Evolutionary conservation across 2,888 invertebrate species (phyloP), one percentile per base, ranked within the genome.

Genomic region (Acleris emargana): DNA sequence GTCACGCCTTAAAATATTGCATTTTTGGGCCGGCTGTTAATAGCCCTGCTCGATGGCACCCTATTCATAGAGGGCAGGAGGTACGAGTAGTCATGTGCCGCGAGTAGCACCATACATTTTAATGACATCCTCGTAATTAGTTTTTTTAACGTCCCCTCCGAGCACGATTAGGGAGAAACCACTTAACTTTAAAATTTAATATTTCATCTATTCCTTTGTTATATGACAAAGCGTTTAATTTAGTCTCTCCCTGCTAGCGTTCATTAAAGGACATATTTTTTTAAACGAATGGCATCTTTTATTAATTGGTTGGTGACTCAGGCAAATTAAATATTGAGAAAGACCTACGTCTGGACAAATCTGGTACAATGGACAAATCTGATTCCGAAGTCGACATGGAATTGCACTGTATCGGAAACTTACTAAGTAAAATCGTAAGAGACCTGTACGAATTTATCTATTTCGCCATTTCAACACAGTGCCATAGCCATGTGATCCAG

Each of bases 71-170:
- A 45, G 49, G 53, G 18, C 51, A 45, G 43, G 9, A 2, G 9
- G 32, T 22, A 2, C 22, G 22, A 22, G 22, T 28, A 54, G 55
- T 68, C 64, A 62, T 64, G 64, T 53, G 64, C 58, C 38, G 49
- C 58, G 57, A 53, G 54, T 74, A 71, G 67, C 62, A 68, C 75
- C 74, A 78, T 75, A 76, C 76, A 79, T 73, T 77, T 81, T 83
- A 82, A 84, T 82, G 81, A 80, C 77, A 76, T 78, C 73, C 75
- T 75, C 72, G 74, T 83, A 84, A 84, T 85, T 84, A 84, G 80
- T 77, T 81, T 84, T 74, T 81, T 80, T 80, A 82, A 85, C 79
- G 80, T 76, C 75, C 75, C 83, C 81, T 78, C 75, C 61, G 82
- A 77, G 83, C 75, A 71, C 79, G 76, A 80, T 81, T 81, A 77